A percentile compares a stretch with the other conserved stretches of the same genome.
These are phyloP conservation scores for Drosophila gunungcola DNA, from an alignment of 1,140 invertebrate species.

Conservation along the genomic window DNA sequence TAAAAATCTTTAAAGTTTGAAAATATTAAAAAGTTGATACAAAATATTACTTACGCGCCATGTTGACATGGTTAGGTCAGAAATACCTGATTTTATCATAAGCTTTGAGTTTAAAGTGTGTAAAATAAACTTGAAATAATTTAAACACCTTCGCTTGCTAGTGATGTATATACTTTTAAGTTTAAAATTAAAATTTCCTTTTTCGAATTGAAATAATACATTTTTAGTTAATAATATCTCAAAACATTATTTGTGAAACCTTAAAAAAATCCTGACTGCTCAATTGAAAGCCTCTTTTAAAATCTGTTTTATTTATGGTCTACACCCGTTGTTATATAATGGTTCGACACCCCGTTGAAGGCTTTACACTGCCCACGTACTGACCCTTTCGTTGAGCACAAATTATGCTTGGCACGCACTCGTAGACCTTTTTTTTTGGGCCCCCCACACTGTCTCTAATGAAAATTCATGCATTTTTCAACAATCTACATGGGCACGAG, in stretches of 20 bases:
- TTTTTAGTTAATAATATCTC: neutral
- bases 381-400: slow-evolving; percentile 28
- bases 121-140: no score
- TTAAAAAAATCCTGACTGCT: neutral
- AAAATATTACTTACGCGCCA: no score
- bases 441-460: slow-evolving; percentile 35
- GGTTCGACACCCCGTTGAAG: slow-evolving; percentile 12
- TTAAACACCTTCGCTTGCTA: no score
- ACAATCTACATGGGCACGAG: slow-evolving; percentile 32
- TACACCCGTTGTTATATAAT: slow-evolving; percentile 5
- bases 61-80: no score
- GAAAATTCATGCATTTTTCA: slow-evolving; percentile 74
- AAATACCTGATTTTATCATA: no score
- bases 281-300: slow-evolving; percentile 6
- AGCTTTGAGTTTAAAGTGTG: no score
- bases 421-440: slow-evolving; percentile 20
- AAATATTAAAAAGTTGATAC: no score
- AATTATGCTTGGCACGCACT: slow-evolving; percentile 52
- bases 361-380: slow-evolving; percentile 17
- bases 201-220: no score
- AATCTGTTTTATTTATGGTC: slow-evolving; percentile 32
- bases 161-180: no score
- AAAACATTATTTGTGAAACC: neutral
- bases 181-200: no score
- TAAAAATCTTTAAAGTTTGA: no score